These are phyloP conservation scores for Myrmophylax atrothorax DNA, from an alignment of 2,113 vertebrate species.

Conservation along the genomic window DNA sequence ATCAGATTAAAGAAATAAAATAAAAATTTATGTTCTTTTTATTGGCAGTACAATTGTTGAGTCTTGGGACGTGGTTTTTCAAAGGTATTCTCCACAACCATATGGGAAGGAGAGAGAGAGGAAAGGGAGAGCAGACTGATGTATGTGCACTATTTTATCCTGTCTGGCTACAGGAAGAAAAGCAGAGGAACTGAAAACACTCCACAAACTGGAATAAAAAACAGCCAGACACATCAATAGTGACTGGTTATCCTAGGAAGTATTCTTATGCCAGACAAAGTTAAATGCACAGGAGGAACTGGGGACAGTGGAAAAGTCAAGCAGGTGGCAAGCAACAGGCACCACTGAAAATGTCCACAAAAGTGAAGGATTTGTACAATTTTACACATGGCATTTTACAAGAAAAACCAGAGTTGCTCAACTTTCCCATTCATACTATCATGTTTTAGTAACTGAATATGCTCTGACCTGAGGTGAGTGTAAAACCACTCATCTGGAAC, in stretches of 20 bases:
- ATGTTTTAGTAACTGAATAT: background rate
- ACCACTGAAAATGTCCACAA: background rate
- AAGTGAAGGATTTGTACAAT: background rate
- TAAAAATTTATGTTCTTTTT: constrained; percentile 55
- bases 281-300: constrained; percentile 44
- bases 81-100: constrained; percentile 26
- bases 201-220: background rate
- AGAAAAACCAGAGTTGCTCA: background rate
- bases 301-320: constrained; percentile 49
- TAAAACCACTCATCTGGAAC: constrained; percentile 9
- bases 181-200: background rate
- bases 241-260: background rate
- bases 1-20: constrained; percentile 66
- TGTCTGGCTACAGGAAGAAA: background rate
- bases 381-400: background rate
- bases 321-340: constrained; percentile 12
- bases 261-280: background rate
- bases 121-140: background rate
- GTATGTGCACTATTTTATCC: background rate
- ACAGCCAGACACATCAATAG: background rate
- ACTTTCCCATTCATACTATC: background rate
- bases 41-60: constrained; percentile 15
- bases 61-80: background rate
- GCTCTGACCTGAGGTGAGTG: background rate
- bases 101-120: background rate